These are phyloP conservation scores for Temnothorax unifasciatus DNA, from an alignment of 2,888 invertebrate species.

Conservation along the genomic window DNA sequence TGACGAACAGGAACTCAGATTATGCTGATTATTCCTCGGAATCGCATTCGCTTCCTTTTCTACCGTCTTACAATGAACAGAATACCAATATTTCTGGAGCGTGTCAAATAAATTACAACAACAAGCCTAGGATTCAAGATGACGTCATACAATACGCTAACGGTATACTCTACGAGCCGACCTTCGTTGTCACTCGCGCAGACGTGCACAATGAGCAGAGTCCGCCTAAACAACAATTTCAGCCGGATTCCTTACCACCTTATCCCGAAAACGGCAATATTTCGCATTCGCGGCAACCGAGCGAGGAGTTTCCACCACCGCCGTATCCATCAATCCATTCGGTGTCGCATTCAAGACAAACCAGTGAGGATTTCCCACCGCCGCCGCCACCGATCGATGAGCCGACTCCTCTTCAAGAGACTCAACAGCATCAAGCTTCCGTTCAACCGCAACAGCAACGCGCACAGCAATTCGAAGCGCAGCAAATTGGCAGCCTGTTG, in stretches of 20 bases:
- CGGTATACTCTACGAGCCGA: constrained; percentile 84
- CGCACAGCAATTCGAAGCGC: constrained; percentile 80
- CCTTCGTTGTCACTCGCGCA: constrained; percentile 92
- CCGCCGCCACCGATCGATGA: constrained; percentile 94
- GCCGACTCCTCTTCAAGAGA: constrained; percentile 75
- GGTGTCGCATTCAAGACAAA: constrained; percentile 93
- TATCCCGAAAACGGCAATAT: constrained; percentile 86
- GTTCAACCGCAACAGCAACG: constrained; percentile 68
- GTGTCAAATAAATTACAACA: constrained; percentile 76
- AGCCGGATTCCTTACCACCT: constrained; percentile 88
- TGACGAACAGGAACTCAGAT: constrained; percentile 73
- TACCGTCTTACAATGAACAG: constrained; percentile 87
- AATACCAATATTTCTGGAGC: constrained; percentile 66
- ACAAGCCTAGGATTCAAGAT: constrained; percentile 83
- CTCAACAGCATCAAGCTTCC: constrained; percentile 60
- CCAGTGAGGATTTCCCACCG: constrained; percentile 96
- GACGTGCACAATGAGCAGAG: constrained; percentile 95
- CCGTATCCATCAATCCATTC: constrained; percentile 94
- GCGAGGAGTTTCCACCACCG: constrained; percentile 89
- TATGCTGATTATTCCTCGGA: constrained; percentile 86
- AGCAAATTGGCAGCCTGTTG: constrained; percentile 82
- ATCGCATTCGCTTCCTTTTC: constrained; percentile 89
- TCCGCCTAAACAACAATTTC: constrained; percentile 85
- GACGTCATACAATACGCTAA: constrained; percentile 87
- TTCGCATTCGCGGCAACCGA: constrained; percentile 87